Evolutionary conservation across 1,140 invertebrate species (phyloP), one percentile per base, ranked within the genome.

Genomic region (Meloidogyne chitwoodi): DNA sequence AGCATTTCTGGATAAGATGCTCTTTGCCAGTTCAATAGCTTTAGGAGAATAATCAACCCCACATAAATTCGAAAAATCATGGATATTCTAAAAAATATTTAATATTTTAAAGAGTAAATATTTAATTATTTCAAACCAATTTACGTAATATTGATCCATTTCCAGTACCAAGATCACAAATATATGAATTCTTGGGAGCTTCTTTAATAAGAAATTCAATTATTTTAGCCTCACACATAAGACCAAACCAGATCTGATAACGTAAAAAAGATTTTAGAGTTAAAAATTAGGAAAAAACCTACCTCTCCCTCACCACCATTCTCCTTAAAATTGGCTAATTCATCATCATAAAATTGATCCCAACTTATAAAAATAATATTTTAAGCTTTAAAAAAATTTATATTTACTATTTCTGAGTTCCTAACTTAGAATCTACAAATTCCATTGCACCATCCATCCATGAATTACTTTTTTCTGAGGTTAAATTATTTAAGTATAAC

Each of bases 281-380:
- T 27, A 64, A 24, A 22, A 62, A 22, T 24, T 22, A 12, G 44
- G 22, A 41, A 61, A 61, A 22, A 63, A 73, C 12, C 26, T 6
- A 95, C 90, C 87, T 96, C 94, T 8, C 94, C 94, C 16, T 92
- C 90, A 87, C 96, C 94, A 3, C 93, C 93, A 87, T 92, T 91
- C 76, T 91, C 91, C 68, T 91, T 89, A 86, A 92, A 96, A 88
- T 94, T 94, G 38, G 90, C 88, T 44, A 95, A 91, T 89, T 96
- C 94, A 73, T 89, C 89, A 66, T 90, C 88, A 87, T 96, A 97
- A 14, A 91, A 89, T 65, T 91, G 88, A 83, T 95, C 92, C 95
- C 94, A 96, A 88, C 92, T 92, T 61, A 68, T 74, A 48, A 76
- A 68, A 38, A 38, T 38, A n/a, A 41, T 56, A 56, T n/a, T 16